Percentiles rank a stretch among this genome's conserved stretches.
Conservation (phyloP, 2,113 vertebrate species). For the Chlorocebus sabaeus region DNA sequence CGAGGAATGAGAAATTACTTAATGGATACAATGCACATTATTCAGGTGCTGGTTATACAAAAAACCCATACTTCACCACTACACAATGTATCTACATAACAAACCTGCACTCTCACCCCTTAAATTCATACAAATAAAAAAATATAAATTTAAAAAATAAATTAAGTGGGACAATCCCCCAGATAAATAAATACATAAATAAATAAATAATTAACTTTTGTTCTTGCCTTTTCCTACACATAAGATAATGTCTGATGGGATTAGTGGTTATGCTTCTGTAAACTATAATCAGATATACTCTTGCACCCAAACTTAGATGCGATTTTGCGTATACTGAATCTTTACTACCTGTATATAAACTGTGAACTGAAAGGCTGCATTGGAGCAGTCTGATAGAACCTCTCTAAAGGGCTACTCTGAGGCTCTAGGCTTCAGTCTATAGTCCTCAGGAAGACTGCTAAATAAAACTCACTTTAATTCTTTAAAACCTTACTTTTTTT, state of each 20-base stretch:
- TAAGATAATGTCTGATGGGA: background rate
- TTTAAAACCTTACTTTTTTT: background rate
- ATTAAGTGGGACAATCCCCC: too few relatives aligned
- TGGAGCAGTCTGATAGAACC: background rate
- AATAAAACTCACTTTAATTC: background rate
- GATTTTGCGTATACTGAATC: background rate
- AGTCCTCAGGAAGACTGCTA: background rate
- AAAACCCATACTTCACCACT: too few relatives aligned
- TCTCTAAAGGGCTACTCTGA: background rate
- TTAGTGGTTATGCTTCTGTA: background rate
- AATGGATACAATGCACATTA: too few relatives aligned
- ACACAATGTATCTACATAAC: too few relatives aligned
- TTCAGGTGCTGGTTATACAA: too few relatives aligned
- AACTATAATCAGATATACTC: background rate
- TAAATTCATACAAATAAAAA: too few relatives aligned
- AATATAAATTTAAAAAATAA: too few relatives aligned
- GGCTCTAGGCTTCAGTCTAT: background rate
- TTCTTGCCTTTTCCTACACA: background rate
- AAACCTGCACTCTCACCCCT: too few relatives aligned
- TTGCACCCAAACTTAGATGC: background rate
- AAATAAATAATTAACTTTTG: too few relatives aligned
- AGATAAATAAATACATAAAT: too few relatives aligned
- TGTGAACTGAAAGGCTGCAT: background rate
- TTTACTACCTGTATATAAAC: background rate
- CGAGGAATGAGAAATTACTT: too few relatives aligned